Evolutionary conservation across 2,888 invertebrate species (phyloP).

Genomic region (Cryptocephalus moraei): DNA sequence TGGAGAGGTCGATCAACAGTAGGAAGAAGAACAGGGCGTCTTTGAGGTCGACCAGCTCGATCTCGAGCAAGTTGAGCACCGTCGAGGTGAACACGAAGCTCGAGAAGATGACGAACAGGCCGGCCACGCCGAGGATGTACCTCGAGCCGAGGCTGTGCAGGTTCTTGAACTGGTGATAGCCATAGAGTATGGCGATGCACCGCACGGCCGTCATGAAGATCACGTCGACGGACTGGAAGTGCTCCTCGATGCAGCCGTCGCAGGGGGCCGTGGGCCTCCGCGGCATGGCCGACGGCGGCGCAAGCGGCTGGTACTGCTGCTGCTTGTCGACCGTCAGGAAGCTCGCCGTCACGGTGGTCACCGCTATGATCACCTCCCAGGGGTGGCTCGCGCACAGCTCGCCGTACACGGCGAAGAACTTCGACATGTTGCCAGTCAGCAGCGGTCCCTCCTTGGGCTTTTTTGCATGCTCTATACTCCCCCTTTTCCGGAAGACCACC

Average conservation of each 20-base stretch:
- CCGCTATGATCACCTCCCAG: constrained; percentile 86
- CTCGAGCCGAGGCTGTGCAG: constrained; percentile 82
- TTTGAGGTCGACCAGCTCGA: constrained; percentile 77
- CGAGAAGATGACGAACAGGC: constrained; percentile 83
- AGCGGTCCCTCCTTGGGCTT: no score
- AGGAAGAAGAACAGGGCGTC: constrained; percentile 88
- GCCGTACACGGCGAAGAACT: constrained; percentile 71
- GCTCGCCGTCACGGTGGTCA: constrained; percentile 67
- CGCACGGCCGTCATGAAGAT: constrained; percentile 85
- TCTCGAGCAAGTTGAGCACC: constrained; percentile 77
- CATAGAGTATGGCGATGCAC: constrained; percentile 81
- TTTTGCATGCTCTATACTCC: no score
- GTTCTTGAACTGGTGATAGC: constrained; percentile 84
- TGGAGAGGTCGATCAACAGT: constrained; percentile 82
- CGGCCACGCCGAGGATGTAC: constrained; percentile 73
- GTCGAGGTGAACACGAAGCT: constrained; percentile 87
- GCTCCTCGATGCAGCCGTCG: constrained; percentile 41
- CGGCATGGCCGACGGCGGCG: constrained; percentile 23
- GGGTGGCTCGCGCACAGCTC: constrained; percentile 85
- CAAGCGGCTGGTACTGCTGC: constrained; percentile 4
- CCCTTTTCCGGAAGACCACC: no score
- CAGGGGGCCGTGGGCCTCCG: constrained; percentile 17
- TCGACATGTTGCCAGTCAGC: constrained; percentile 26
- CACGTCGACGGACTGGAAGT: constrained; percentile 69
- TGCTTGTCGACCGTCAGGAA: constrained; percentile 59